Evolutionary conservation across 2,113 vertebrate genomes (phyloP).

Genomic region (Meleagris gallopavo): DNA sequence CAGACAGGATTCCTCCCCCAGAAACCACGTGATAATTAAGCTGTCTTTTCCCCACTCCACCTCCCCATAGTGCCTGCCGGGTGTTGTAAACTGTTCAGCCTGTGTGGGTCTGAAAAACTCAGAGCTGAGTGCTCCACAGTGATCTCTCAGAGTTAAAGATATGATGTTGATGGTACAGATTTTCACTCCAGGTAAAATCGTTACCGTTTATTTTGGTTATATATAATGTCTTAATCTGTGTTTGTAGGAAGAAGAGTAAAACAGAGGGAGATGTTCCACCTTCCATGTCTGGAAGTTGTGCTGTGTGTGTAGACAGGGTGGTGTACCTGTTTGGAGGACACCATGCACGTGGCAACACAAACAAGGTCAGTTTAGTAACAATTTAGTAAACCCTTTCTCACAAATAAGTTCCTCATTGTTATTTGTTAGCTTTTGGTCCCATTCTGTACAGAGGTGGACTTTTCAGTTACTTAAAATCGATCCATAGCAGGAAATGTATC

Average conservation of each 20-base stretch:
- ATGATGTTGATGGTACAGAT: accelerated
- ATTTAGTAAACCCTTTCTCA: neutral
- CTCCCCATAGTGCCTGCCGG: accelerated
- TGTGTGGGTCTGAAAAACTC: too few relatives aligned
- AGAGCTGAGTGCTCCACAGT: accelerated
- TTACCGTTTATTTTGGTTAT: accelerated
- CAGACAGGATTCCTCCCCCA: neutral
- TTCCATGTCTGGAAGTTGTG: constrained; percentile 97
- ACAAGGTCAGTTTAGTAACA: constrained; percentile 90
- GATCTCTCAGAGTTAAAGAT: accelerated
- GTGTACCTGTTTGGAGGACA: constrained; percentile 96
- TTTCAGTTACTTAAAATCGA: neutral
- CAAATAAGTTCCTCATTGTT: neutral
- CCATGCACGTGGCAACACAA: constrained; percentile 92
- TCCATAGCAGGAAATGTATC: neutral
- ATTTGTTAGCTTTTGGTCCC: neutral
- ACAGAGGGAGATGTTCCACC: constrained; percentile 89
- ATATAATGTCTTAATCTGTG: neutral
- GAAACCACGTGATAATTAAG: neutral
- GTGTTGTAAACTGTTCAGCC: neutral
- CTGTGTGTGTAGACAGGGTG: constrained; percentile 89
- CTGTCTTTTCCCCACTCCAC: neutral
- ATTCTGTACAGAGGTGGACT: neutral
- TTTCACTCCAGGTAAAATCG: accelerated
- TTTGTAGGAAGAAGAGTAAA: constrained; percentile 85